phyloP scores from a whole-genome alignment of 2,888 invertebrate genomes.

The Sussaba pulchella region DNA sequence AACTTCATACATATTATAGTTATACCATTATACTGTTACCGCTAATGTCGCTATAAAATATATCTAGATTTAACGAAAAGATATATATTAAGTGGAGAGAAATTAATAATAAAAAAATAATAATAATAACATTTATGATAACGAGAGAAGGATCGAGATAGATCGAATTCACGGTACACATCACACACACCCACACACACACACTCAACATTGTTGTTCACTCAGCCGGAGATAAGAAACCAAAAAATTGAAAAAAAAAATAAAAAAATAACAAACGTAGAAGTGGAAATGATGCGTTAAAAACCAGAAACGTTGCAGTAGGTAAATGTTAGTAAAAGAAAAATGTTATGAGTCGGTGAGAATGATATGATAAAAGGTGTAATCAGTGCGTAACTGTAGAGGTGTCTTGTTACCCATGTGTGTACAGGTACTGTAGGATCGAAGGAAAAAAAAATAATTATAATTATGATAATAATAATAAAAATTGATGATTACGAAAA shows the following conservation, averaged over 20 bases:
- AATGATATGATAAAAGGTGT: constrained; percentile 26
- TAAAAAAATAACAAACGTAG: constrained; percentile 37
- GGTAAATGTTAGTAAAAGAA: constrained; percentile 43
- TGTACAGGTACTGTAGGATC: constrained; percentile 34
- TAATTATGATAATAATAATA: constrained; percentile 3
- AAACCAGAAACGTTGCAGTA: constrained; percentile 34
- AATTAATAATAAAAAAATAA: constrained; percentile 21
- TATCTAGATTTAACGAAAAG: constrained; percentile 13
- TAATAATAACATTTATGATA: constrained; percentile 16
- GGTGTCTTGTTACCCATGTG: constrained; percentile 69
- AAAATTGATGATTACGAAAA: constrained; percentile 10
- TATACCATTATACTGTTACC: constrained; percentile 26
- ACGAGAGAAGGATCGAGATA: constrained; percentile 18
- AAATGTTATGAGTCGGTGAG: constrained; percentile 9
- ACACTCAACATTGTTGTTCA: constrained; percentile 30
- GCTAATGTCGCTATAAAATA: constrained; percentile 31
- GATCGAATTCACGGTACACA: constrained; percentile 32
- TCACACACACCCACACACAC: constrained; percentile 14
- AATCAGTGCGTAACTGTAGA: constrained; percentile 44
- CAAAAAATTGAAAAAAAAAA: constrained; percentile 1
- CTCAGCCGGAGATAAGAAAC: constrained; percentile 23
- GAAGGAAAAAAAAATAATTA: background rate
- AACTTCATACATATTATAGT: constrained; percentile 57
- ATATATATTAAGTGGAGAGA: constrained; percentile 44
- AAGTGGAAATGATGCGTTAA: constrained; percentile 29